These are phyloP conservation scores for Macrophya annulata DNA, from an alignment of 2,888 invertebrate species.

Conservation along the genomic window DNA sequence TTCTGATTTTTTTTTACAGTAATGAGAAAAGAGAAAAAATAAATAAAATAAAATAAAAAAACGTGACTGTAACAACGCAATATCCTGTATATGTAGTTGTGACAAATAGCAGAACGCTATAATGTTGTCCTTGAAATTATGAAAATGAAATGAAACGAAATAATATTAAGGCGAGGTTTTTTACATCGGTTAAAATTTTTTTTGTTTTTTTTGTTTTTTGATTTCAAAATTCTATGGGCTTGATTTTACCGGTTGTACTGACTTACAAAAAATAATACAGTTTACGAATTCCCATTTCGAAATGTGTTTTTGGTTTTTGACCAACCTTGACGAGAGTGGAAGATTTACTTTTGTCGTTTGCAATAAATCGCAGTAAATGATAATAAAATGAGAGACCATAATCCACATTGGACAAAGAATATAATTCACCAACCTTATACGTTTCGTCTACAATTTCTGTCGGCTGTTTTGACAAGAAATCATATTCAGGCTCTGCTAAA, in stretches of 20 bases:
- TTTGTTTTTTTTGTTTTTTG: background rate
- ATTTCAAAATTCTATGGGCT: background rate
- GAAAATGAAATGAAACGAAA: conserved; percentile 20
- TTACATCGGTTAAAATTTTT: background rate
- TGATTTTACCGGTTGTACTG: background rate
- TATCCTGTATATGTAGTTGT: conserved; percentile 1
- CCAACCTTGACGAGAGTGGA: conserved; percentile 1
- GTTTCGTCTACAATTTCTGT: conserved; percentile 93
- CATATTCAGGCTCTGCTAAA: conserved; percentile 91
- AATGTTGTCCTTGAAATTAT: background rate
- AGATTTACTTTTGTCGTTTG: background rate
- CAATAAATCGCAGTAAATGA: background rate
- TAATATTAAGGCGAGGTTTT: background rate
- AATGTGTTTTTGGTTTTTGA: background rate
- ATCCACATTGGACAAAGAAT: conserved; percentile 39
- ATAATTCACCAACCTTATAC: conserved; percentile 83
- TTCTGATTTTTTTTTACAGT: background rate
- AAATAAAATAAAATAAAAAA: too few relatives aligned
- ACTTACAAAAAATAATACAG: conserved; percentile 4
- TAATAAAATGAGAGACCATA: conserved; percentile 24
- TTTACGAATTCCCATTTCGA: background rate
- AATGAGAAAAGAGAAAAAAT: background rate
- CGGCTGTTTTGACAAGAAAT: conserved; percentile 92
- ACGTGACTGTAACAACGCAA: background rate
- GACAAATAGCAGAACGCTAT: background rate